Percentiles rank a stretch among this genome's conserved stretches.
These are phyloP conservation scores for Idaea aversata DNA, from an alignment of 2,888 invertebrate genomes.

Conservation along the genomic window DNA sequence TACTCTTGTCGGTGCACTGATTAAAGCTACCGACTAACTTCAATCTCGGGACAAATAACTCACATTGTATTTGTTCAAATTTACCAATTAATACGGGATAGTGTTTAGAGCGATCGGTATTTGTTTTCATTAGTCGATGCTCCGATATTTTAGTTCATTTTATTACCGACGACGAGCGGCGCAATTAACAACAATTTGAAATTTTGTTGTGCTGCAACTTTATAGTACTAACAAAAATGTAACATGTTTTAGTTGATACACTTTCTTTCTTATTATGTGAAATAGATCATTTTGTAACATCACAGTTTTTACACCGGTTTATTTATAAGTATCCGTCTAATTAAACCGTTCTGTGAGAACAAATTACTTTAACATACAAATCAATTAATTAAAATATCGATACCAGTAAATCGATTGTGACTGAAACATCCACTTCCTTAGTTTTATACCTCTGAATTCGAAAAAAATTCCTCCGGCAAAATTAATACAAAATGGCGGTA, in stretches of 20 bases:
- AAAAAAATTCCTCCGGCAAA: no score
- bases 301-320: slow-evolving; percentile 13
- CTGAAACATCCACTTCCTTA: not conserved
- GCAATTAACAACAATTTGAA: slow-evolving; percentile 18
- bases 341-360: slow-evolving; percentile 11
- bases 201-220: slow-evolving; percentile 13
- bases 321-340: not conserved
- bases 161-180: slow-evolving; percentile 12
- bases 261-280: slow-evolving; percentile 4
- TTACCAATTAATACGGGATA: slow-evolving; percentile 58
- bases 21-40: slow-evolving; percentile 45
- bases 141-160: slow-evolving; percentile 18
- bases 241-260: slow-evolving; percentile 6
- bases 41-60: slow-evolving; percentile 51
- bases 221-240: slow-evolving; percentile 15
- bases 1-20: slow-evolving; percentile 41
- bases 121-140: slow-evolving; percentile 56
- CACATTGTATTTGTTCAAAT: slow-evolving; percentile 49
- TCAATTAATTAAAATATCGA: not conserved
- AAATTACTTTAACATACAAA: slow-evolving; percentile 13
- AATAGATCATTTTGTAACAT: slow-evolving; percentile 4
- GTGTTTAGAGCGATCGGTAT: slow-evolving; percentile 50
- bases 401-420: not conserved
- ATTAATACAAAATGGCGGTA: no score
- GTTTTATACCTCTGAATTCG: not conserved